Evolutionary conservation across 2,888 invertebrate species (phyloP), one percentile per base, ranked within the genome.

Genomic region (Cantharis lateralis): DNA sequence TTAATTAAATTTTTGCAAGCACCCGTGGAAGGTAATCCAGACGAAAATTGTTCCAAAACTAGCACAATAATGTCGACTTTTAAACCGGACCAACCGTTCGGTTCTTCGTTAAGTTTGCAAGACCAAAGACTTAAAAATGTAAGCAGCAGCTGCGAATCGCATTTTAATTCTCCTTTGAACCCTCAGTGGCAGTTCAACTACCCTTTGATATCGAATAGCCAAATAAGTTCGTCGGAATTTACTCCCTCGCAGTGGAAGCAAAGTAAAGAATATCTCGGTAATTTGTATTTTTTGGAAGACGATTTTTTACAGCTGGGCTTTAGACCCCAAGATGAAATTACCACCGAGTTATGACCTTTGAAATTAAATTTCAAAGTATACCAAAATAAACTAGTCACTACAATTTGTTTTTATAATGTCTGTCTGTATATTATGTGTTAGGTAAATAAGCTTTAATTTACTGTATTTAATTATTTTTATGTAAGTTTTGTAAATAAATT

Each of bases 291-390:
- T 91, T 87, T 94, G 76, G 95, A 94, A 84, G 94, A 95, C 84
- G 95, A 95, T 88, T 94, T 95, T 85, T 93, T 94, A 83, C 94
- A 95, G 86, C 91, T 96, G 87, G 95, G 95, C 76, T 94, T 95
- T 87, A 91, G 96, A 84, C 96, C 96, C 70, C 96, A 96, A 89
- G 96, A 96, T 88, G 95, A 96, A 89, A 94, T 95, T 83, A 95
- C 95, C 84, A 95, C 95, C 84, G 95, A 95, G 90, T 91, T 95
- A 88, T 95, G 90, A 88, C 76, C 26, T 24, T 74, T 62, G 48
- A 13, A 66, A 68, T 63, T 32, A 62, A 2, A 15, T 72, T 69
- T 72, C 64, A 24, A 68, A 70, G 71, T 71, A 76, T 71, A 79
- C 79, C 79, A 79, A 79, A 79, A 76, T 61, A 76, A 78, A 72